Base-by-base conservation (phyloP, 2,113 vertebrate species). In the Scophthalmus maximus region DNA sequence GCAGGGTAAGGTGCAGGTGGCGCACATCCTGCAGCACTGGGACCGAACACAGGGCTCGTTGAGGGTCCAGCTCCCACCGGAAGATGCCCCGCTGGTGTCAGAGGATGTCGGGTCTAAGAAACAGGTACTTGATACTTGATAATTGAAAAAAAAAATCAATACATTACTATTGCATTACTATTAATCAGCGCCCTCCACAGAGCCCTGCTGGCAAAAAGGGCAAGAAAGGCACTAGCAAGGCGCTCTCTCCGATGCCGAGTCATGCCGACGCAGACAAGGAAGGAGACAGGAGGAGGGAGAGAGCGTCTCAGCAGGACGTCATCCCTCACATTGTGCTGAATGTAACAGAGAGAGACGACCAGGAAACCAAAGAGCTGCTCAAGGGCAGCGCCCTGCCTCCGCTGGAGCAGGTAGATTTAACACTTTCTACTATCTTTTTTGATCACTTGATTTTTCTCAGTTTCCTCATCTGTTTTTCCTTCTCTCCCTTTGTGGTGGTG, bases 321-420 rank as follows among this genome's bases (percentile, higher is more conserved):
- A 87, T 98, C 52, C 96, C 95, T 0, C 92, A 94, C 68, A 77
- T 96, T 55, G 73, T 89, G 27, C 70, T 97, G 44, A 90, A 92
- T 12, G 76, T 92, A 1, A 82, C 77, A 0, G 60, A 86, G 61
- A 52, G 69, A 0, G 86, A 92, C 3, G 79, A 88, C 4, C 20
- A 56, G 0, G 79, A 14, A 27, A 73, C 22, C 36, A 32, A 63
- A 27, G 90, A 92, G 22, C 72, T 96, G 20, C 71, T 97, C 30
- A 74, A 83, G 26, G 88, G 66, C 0, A 38, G 75, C 40, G 72
- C 40, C 32, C 81, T 97, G 55, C 96, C 96, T n/a, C 6, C 68
- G 0, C 36, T 82, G 6, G 88, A 93, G 0, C 62, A 96, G 94
- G 96, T 97, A 70, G 2, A 18, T 7, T 23, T n/a, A 4, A 40